These are phyloP conservation scores for Amblyraja radiata DNA, from an alignment of 2,797 vertebrate species.

Conservation along the genomic window DNA sequence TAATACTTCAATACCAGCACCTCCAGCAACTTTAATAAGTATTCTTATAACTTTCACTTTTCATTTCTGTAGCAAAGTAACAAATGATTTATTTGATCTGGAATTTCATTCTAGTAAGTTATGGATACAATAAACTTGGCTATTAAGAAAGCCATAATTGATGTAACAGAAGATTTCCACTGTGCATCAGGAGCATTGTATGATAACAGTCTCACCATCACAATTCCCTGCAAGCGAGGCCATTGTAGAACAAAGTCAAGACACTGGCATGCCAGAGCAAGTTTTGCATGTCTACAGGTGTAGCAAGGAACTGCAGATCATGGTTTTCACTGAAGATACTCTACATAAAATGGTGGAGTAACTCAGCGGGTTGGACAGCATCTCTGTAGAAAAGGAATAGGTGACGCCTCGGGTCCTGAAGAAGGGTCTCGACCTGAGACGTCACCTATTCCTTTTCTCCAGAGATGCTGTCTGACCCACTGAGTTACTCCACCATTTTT, in stretches of 20 bases:
- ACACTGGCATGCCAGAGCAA: neutral
- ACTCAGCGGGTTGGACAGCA: no score
- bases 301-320: no score
- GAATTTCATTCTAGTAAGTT: neutral
- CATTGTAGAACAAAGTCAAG: no score
- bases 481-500: no score
- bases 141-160: neutral
- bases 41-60: neutral
- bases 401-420: no score
- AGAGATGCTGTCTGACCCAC: no score
- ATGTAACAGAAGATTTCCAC: neutral
- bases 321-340: no score
- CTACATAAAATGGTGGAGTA: no score
- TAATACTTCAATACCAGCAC: neutral
- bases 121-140: neutral
- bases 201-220: neutral
- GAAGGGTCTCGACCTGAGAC: no score
- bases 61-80: neutral
- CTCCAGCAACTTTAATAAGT: neutral
- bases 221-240: neutral
- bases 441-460: no score
- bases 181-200: neutral
- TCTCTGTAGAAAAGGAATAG: no score
- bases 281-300: no score
- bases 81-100: neutral